These are phyloP conservation scores for Danio aesculapii DNA, from an alignment of 2,797 vertebrate species.

Conservation along the genomic window DNA sequence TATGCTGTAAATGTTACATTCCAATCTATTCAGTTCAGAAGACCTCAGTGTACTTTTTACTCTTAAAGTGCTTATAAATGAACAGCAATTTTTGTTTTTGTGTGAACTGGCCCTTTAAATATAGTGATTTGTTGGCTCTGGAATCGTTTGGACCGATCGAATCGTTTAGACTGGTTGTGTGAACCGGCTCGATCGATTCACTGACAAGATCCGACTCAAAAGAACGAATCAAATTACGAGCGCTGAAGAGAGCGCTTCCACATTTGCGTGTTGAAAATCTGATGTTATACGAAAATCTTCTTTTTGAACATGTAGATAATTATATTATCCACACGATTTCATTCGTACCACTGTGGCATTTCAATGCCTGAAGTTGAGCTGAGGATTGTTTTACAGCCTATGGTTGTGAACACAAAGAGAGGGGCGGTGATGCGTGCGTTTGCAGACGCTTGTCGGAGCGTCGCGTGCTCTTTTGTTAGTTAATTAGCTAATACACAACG, in stretches of 20 bases:
- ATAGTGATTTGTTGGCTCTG: background rate
- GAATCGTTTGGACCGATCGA: background rate
- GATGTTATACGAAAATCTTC: background rate
- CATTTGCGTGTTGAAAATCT: too few relatives aligned
- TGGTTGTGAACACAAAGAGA: conserved; percentile 32
- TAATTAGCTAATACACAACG: conserved; percentile 39
- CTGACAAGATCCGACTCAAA: background rate
- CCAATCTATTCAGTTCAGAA: too few relatives aligned
- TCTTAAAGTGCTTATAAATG: too few relatives aligned
- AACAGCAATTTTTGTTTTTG: too few relatives aligned
- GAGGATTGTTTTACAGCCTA: background rate
- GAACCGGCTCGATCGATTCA: background rate
- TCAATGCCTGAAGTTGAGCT: background rate
- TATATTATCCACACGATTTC: background rate
- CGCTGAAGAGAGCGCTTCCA: background rate
- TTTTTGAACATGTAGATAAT: background rate
- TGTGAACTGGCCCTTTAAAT: background rate
- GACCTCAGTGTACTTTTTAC: too few relatives aligned
- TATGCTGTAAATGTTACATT: too few relatives aligned
- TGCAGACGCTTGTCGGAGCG: conserved; percentile 46
- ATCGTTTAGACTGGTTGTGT: background rate
- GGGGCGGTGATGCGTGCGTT: conserved; percentile 38
- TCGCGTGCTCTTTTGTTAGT: conserved; percentile 29
- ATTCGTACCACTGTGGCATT: background rate
- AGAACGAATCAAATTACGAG: background rate